phyloP scores from a whole-genome alignment of 2,113 vertebrate species.

The Nothoprocta perdicaria region DNA sequence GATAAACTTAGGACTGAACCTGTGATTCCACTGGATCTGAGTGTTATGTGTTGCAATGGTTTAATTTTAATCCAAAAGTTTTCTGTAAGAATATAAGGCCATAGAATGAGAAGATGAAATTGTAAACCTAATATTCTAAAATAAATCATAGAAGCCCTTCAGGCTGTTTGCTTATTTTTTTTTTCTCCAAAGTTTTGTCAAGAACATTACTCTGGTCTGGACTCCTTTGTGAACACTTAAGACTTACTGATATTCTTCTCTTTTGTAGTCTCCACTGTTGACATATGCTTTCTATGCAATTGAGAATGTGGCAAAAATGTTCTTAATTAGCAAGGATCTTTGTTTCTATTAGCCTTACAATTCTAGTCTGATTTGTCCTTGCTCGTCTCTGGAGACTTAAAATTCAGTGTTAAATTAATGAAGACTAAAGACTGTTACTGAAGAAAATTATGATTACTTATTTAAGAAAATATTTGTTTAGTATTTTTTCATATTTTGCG shows the following conservation, averaged over 20 bases:
- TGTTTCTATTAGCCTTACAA: background rate
- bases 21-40: background rate
- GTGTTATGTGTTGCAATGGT: background rate
- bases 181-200: background rate
- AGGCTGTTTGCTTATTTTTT: background rate
- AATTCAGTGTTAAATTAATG: background rate
- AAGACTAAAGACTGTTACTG: background rate
- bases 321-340: constrained; percentile 17
- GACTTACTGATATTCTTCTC: background rate
- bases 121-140: background rate
- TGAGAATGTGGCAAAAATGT: background rate
- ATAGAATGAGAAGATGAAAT: background rate
- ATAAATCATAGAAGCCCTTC: background rate
- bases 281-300: background rate
- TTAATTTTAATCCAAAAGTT: background rate
- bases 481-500: background rate
- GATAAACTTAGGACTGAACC: background rate
- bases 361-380: background rate
- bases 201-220: background rate
- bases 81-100: accelerated
- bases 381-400: background rate
- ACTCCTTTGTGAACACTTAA: background rate
- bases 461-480: background rate
- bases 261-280: background rate
- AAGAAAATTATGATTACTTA: background rate